Percentiles rank a stretch among this genome's conserved stretches.
phyloP scores from a whole-genome alignment of 2,113 vertebrate species.

The Ammodytes dubius region DNA sequence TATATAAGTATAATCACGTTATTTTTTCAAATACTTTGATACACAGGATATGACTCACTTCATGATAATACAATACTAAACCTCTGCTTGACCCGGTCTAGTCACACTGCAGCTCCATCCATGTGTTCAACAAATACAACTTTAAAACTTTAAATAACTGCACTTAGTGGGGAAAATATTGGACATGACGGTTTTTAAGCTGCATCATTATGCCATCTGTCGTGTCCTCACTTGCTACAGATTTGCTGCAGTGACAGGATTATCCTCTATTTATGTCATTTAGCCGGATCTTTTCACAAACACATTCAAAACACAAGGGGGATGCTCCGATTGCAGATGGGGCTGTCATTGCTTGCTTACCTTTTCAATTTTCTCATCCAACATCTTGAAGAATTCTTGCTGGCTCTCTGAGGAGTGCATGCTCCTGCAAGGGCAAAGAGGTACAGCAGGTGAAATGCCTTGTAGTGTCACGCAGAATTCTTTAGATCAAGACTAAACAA shows the following conservation, averaged over 20 bases:
- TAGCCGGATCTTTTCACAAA: background rate
- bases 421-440: slow-evolving; percentile 82
- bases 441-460: background rate
- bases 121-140: background rate
- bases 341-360: slow-evolving; percentile 79
- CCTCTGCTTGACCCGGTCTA: background rate
- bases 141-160: slow-evolving; percentile 19
- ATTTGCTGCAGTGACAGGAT: slow-evolving; percentile 51
- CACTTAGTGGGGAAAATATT: background rate
- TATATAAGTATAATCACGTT: background rate
- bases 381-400: slow-evolving; percentile 98
- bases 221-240: slow-evolving; percentile 40
- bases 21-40: background rate
- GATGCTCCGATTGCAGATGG: background rate
- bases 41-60: background rate
- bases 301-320: slow-evolving; percentile 7
- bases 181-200: slow-evolving; percentile 41
- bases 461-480: background rate
- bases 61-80: background rate
- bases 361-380: slow-evolving; percentile 99
- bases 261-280: slow-evolving; percentile 47
- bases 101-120: background rate
- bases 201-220: slow-evolving; percentile 39
- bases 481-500: background rate
- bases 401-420: slow-evolving; percentile 99